Conservation (phyloP, 2,797 vertebrate genomes). For the Columba guinea region DNA sequence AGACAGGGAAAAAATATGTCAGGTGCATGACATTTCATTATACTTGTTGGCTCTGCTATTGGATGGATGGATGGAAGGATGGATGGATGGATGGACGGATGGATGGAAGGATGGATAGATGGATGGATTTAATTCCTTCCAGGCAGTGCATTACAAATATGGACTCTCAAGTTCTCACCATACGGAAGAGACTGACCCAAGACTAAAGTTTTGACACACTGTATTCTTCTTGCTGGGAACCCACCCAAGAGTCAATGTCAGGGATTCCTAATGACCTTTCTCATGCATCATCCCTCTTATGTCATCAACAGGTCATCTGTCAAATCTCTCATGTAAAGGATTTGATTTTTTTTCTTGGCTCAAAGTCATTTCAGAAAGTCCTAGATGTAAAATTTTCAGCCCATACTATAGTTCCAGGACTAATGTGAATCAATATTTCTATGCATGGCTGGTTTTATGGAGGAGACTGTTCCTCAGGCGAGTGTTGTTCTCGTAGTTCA, state of each 20-base stretch:
- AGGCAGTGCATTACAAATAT: neutral
- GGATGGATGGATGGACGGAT: neutral
- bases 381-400: neutral
- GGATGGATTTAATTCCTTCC: neutral
- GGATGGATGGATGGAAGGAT: neutral
- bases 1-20: neutral
- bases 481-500: neutral
- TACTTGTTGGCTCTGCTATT: neutral
- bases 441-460: neutral
- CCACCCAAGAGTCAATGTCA: neutral
- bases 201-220: neutral
- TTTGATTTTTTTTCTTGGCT: neutral
- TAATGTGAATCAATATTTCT: neutral
- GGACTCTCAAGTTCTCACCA: neutral
- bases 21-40: neutral
- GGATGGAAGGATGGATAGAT: neutral
- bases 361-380: neutral
- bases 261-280: neutral
- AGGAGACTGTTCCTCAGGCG: neutral
- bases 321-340: neutral
- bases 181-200: neutral
- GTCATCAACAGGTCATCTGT: neutral
- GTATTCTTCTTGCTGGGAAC: neutral
- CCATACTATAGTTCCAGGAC: neutral
- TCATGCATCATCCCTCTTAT: neutral